Conservation (phyloP, 2,113 vertebrate species). For the Caretta caretta region DNA sequence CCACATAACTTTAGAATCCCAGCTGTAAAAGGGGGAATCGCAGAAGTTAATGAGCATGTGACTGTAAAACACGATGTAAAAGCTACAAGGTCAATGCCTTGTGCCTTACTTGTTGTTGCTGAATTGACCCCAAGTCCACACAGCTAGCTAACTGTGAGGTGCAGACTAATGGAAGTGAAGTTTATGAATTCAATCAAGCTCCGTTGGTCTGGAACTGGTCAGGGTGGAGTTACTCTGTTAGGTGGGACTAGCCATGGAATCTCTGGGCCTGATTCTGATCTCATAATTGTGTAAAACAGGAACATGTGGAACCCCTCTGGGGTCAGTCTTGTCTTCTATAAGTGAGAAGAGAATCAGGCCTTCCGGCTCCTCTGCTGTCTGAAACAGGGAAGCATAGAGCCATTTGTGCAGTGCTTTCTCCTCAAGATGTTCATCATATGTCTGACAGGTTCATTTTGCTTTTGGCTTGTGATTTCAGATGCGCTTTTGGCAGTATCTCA, state of each 20-base stretch:
- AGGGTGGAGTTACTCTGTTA: background rate
- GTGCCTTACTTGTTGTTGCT: background rate
- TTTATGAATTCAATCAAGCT: background rate
- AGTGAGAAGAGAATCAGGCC: background rate
- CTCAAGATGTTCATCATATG: background rate
- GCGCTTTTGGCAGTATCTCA: background rate
- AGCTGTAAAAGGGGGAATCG: background rate
- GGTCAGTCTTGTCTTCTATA: background rate
- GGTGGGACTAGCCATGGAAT: background rate
- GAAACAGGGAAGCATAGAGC: background rate
- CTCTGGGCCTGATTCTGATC: background rate
- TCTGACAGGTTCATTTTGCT: background rate
- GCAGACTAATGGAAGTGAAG: background rate
- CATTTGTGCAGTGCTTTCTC: background rate
- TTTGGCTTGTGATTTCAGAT: background rate
- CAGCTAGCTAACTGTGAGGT: background rate
- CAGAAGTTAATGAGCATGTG: background rate
- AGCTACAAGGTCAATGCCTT: background rate
- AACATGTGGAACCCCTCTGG: background rate
- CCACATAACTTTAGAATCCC: background rate
- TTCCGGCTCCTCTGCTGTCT: background rate
- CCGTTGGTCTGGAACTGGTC: background rate
- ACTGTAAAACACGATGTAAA: background rate
- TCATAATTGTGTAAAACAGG: background rate
- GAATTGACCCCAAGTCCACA: background rate